These are phyloP conservation scores for Caerostris extrusa DNA, from an alignment of 1,140 invertebrate genomes.

Conservation along the genomic window DNA sequence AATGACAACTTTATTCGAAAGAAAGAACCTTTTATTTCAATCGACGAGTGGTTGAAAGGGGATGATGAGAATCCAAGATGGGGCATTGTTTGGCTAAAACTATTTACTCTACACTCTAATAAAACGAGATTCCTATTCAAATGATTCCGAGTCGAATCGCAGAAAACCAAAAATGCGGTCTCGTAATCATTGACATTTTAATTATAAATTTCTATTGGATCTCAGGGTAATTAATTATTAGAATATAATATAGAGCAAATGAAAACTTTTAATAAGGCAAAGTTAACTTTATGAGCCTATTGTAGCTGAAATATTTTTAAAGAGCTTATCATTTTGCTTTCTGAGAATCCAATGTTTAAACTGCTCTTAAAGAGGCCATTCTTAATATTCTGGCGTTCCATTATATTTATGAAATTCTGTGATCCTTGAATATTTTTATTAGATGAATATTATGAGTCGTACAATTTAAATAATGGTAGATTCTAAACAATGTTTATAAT, in stretches of 20 bases:
- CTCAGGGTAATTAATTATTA: background rate
- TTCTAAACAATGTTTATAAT: too few relatives aligned
- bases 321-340: too few relatives aligned
- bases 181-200: background rate
- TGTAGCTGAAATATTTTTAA: too few relatives aligned
- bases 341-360: background rate
- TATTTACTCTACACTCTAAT: background rate
- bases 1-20: conserved; percentile 15
- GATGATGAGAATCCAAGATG: background rate
- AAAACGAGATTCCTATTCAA: background rate
- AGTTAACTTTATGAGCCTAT: too few relatives aligned
- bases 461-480: too few relatives aligned
- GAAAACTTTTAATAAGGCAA: background rate
- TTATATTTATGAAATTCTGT: too few relatives aligned
- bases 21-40: conserved; percentile 29
- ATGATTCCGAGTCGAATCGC: background rate
- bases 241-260: background rate
- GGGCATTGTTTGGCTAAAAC: background rate
- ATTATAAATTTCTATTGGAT: background rate
- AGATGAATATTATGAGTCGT: too few relatives aligned
- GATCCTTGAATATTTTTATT: too few relatives aligned
- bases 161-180: background rate
- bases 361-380: background rate
- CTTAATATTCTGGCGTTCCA: background rate
- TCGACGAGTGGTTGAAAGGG: background rate